phyloP scores from a whole-genome alignment of 2,888 invertebrate species.

The Aromia moschata region DNA sequence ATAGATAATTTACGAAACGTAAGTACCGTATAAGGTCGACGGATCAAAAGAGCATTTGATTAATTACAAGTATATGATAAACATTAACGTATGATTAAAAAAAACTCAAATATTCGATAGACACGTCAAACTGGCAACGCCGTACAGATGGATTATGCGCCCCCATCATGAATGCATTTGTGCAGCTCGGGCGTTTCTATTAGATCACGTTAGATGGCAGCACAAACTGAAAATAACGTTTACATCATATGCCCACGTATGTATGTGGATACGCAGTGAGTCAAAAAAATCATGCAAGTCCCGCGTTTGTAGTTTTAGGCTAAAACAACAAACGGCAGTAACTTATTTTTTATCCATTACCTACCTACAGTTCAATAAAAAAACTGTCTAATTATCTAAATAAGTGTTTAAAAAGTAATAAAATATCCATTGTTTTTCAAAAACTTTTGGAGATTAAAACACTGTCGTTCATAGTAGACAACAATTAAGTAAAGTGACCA shows the following conservation, averaged over 20 bases:
- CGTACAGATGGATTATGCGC: neutral
- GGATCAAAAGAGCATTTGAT: neutral
- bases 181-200: neutral
- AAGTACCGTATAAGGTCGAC: neutral
- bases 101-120: neutral
- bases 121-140: slow-evolving; percentile 1
- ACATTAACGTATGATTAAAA: neutral
- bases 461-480: too few species aligned
- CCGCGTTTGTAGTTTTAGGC: too few species aligned
- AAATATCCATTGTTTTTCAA: too few species aligned
- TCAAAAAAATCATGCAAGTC: too few species aligned
- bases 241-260: neutral
- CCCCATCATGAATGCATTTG: neutral
- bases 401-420: too few species aligned
- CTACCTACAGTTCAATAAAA: too few species aligned
- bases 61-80: neutral
- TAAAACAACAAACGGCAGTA: too few species aligned
- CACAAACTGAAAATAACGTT: neutral
- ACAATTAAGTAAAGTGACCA: too few species aligned
- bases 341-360: too few species aligned
- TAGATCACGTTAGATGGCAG: slow-evolving; percentile 12
- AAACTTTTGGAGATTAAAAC: too few species aligned
- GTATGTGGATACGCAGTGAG: neutral
- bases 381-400: too few species aligned
- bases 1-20: neutral